A percentile compares a stretch with the other conserved stretches of the same genome.
These are phyloP conservation scores for Latrodectus geometricus DNA, from an alignment of 1,140 invertebrate species.

Conservation along the genomic window DNA sequence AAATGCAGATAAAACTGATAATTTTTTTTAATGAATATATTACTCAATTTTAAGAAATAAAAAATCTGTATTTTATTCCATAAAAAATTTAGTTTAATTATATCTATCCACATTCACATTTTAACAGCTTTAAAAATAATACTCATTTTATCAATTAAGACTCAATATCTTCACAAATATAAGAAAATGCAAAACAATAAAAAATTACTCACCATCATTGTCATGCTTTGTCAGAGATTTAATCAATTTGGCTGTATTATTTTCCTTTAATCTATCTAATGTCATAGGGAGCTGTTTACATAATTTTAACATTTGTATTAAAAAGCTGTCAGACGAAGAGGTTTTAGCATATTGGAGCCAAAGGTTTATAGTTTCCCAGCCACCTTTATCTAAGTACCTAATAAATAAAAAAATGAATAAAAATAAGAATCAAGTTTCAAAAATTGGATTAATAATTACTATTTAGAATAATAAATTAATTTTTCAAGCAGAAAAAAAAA, in stretches of 20 bases:
- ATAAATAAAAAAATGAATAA: no score
- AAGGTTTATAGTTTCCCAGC: slow-evolving; percentile 87
- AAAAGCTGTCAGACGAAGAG: slow-evolving; percentile 85
- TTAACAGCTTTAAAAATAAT: no score
- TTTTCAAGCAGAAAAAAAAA: no score
- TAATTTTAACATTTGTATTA: slow-evolving; percentile 86
- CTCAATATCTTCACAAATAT: slow-evolving; percentile 75
- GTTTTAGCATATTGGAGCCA: slow-evolving; percentile 89
- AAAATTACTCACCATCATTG: slow-evolving; percentile 76
- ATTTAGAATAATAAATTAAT: no score
- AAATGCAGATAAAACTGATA: no score
- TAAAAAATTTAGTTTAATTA: no score
- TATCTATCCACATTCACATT: no score
- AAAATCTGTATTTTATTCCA: no score
- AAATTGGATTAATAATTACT: no score
- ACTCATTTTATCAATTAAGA: slow-evolving; percentile 68
- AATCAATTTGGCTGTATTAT: slow-evolving; percentile 89
- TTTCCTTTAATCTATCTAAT: slow-evolving; percentile 87
- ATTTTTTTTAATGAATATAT: no score
- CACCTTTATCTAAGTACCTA: slow-evolving; percentile 88
- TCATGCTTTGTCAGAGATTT: slow-evolving; percentile 87
- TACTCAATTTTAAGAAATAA: no score
- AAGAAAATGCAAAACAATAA: neutral
- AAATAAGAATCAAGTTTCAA: no score
- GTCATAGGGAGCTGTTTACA: slow-evolving; percentile 87